Evolutionary conservation across 2,113 vertebrate genomes (phyloP).

Genomic region (Prionailurus viverrinus): DNA sequence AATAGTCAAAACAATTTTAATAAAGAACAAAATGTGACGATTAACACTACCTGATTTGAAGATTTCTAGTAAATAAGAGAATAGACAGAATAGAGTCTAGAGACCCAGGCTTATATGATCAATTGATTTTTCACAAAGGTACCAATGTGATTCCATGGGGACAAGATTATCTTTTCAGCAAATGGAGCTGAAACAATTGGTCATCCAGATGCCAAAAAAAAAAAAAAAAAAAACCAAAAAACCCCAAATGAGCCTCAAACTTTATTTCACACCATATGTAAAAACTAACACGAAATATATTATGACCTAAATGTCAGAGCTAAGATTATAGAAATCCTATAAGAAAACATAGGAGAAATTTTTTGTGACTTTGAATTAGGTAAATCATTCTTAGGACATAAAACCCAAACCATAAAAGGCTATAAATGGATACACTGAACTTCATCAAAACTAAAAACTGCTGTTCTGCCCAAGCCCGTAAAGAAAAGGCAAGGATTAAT

Average conservation of each 20-base stretch:
- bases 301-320: background rate
- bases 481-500: background rate
- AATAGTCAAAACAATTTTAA: background rate
- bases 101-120: background rate
- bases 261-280: background rate
- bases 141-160: background rate
- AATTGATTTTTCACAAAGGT: background rate
- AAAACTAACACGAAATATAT: background rate
- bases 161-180: background rate
- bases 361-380: background rate
- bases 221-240: background rate
- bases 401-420: background rate
- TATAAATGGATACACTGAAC: background rate
- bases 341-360: background rate
- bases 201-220: background rate
- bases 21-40: background rate
- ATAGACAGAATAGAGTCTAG: background rate
- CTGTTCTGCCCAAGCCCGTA: background rate
- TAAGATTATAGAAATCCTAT: background rate
- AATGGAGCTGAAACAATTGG: background rate
- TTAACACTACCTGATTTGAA: background rate
- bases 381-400: background rate
- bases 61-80: background rate
- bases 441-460: background rate
- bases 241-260: background rate